These are phyloP conservation scores for Drosophila austrosaltans DNA, from an alignment of 2,888 invertebrate genomes.

Conservation along the genomic window DNA sequence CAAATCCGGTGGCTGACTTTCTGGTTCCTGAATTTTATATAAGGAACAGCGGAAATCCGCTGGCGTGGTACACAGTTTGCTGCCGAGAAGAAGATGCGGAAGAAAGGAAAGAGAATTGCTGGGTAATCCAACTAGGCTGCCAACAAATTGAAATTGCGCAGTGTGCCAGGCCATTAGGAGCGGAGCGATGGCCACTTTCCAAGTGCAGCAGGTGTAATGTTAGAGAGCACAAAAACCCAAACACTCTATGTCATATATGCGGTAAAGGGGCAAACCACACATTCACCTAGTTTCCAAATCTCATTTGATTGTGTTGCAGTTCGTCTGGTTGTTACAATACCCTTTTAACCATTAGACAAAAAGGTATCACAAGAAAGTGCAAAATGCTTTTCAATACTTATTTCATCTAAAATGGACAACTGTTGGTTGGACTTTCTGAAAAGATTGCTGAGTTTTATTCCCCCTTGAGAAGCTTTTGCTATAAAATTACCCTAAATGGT, in stretches of 20 bases:
- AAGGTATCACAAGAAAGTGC: not conserved
- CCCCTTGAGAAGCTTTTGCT: too few relatives aligned
- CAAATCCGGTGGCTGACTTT: constrained; percentile 35
- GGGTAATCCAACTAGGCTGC: not conserved
- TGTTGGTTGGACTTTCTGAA: too few relatives aligned
- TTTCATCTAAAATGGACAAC: too few relatives aligned
- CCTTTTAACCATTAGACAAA: not conserved
- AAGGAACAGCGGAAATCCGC: constrained; percentile 66
- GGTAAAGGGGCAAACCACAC: constrained; percentile 30
- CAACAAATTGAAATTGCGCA: constrained; percentile 49
- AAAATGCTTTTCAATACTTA: not conserved
- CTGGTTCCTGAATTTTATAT: constrained; percentile 64
- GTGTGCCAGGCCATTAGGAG: constrained; percentile 24
- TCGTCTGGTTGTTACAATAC: not conserved
- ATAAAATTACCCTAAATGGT: too few relatives aligned
- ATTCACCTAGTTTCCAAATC: constrained; percentile 34
- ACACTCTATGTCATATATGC: constrained; percentile 28
- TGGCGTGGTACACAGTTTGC: constrained; percentile 26
- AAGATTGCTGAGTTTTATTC: too few relatives aligned
- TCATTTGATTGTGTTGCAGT: constrained; percentile 10
- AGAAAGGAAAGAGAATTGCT: not conserved
- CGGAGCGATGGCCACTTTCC: constrained; percentile 25
- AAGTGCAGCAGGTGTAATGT: constrained; percentile 39
- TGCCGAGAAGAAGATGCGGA: constrained; percentile 1
- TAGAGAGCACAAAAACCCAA: constrained; percentile 19